phyloP scores from a whole-genome alignment of 2,113 vertebrate species.

The human (Homo sapiens) region GRCh38 chr16:23962001-23962500 shows the following conservation, averaged over 20 bases:
- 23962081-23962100: background rate
- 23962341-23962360: background rate
- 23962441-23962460: background rate
- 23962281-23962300: background rate
- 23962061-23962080: background rate
- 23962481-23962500: background rate
- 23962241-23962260: too few relatives aligned
- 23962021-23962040: background rate
- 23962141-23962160: background rate
- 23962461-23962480: background rate
- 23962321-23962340: background rate
- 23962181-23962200: background rate
- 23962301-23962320: too few relatives aligned
- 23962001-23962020: too few relatives aligned
- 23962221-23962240: background rate
- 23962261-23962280: background rate
- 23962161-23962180: background rate
- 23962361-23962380: background rate
- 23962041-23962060: rapidly evolving
- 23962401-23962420: background rate
- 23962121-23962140: background rate
- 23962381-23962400: background rate
- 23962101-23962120: background rate
- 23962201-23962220: background rate
- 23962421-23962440: background rate